A percentile compares a stretch with the other conserved stretches of the same genome.
These are phyloP conservation scores for Tichodroma muraria DNA, from an alignment of 2,113 vertebrate genomes.

Conservation along the genomic window DNA sequence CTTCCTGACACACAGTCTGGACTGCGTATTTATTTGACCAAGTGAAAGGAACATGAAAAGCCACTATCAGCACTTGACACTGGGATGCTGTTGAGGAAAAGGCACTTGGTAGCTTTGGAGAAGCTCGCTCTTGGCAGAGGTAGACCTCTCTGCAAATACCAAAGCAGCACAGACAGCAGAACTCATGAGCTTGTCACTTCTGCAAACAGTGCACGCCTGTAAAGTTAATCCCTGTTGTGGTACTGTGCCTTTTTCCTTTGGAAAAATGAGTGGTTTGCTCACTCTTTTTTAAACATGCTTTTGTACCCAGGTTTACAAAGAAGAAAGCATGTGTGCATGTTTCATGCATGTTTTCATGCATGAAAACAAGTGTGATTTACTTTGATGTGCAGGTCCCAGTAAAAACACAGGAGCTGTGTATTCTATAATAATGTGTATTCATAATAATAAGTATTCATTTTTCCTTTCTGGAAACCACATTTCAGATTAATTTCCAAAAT, in stretches of 20 bases:
- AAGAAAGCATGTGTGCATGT: too few species aligned
- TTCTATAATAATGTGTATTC: too few species aligned
- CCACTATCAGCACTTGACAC: background rate
- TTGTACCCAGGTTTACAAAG: background rate
- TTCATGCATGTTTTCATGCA: too few species aligned
- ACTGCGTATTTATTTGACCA: background rate
- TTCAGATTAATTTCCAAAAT: background rate
- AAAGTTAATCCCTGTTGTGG: background rate
- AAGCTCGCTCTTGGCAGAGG: background rate
- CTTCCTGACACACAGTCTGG: background rate
- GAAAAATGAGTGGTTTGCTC: background rate
- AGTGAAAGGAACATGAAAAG: background rate
- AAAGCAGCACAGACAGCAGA: background rate
- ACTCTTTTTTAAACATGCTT: background rate
- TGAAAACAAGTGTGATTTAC: background rate
- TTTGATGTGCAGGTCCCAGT: background rate
- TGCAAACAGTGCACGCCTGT: background rate
- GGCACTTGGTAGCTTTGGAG: background rate
- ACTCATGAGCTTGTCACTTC: background rate
- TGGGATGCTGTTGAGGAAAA: background rate
- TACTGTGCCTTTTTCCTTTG: background rate
- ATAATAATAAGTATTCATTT: background rate
- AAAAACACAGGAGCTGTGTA: background rate
- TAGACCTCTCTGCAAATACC: background rate
- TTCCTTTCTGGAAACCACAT: background rate